Evolutionary conservation across 2,888 invertebrate genomes (phyloP).

Genomic region (Iselma pallidipennis): DNA sequence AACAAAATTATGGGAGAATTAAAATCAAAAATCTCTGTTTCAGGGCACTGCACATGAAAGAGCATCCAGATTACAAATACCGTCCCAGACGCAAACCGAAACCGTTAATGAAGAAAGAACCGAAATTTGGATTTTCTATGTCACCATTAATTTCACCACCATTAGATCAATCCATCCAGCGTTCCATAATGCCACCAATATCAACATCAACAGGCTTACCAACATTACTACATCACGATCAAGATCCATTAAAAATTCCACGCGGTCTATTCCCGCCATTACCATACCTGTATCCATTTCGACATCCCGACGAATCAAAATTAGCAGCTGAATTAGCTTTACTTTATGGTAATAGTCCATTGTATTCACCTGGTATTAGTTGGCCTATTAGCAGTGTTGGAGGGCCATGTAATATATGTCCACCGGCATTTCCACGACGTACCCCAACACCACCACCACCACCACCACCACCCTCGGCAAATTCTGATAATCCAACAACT

Average conservation of each 20-base stretch:
- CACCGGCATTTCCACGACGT: conserved; percentile 53
- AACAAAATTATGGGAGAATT: background rate
- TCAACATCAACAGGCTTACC: conserved; percentile 58
- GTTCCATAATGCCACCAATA: conserved; percentile 57
- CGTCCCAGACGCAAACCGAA: conserved; percentile 86
- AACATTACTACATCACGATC: conserved; percentile 62
- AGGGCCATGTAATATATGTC: conserved; percentile 52
- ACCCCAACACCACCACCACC: conserved; percentile 34
- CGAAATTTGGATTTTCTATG: conserved; percentile 72
- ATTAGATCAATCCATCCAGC: conserved; percentile 57
- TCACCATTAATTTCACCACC: conserved; percentile 65
- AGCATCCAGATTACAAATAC: conserved; percentile 92
- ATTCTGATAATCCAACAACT: conserved; percentile 46
- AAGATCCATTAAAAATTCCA: conserved; percentile 63
- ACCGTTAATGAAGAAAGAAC: conserved; percentile 79
- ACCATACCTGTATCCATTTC: conserved; percentile 73
- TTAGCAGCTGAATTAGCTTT: conserved; percentile 73
- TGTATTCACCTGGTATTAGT: conserved; percentile 59
- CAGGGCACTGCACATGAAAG: conserved; percentile 92
- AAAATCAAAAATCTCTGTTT: too few relatives aligned
- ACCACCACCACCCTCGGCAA: conserved; percentile 43
- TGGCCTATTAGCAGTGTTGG: conserved; percentile 46
- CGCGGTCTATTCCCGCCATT: conserved; percentile 71
- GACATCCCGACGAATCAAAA: conserved; percentile 62
- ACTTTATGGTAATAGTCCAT: conserved; percentile 61